These are phyloP conservation scores for Lethenteron camtschaticum DNA, from an alignment of 2,113 vertebrate species.

Conservation along the genomic window DNA sequence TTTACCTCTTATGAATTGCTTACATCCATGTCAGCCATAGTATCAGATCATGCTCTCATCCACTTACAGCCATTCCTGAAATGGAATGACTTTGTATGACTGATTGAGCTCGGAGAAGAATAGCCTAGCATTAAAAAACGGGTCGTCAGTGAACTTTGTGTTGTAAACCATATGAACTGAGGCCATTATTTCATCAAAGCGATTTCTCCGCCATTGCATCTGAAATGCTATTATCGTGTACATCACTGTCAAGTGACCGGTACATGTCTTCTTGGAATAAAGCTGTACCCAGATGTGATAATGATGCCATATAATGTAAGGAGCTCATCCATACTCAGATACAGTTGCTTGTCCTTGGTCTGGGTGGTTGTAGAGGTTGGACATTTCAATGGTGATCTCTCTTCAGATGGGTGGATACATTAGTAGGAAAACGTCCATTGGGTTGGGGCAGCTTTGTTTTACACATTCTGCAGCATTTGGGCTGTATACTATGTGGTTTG, in stretches of 20 bases:
- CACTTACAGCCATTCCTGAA: slow-evolving; percentile 2
- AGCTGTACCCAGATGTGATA: slow-evolving; percentile 6
- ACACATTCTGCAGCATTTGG: background rate
- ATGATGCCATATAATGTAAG: background rate
- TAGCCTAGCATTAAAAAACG: slow-evolving; percentile 4
- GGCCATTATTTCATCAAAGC: background rate
- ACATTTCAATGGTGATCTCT: background rate
- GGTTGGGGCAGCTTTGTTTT: background rate
- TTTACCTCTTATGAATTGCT: slow-evolving; percentile 6
- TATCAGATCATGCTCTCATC: slow-evolving; percentile 6
- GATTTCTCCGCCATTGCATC: slow-evolving; percentile 4
- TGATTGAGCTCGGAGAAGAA: background rate
- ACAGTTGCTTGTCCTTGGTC: background rate
- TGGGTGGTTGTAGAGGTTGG: too few relatives aligned
- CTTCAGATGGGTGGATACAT: background rate
- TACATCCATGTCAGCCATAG: background rate
- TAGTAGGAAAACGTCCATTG: background rate
- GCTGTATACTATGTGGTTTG: background rate
- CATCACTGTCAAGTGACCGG: slow-evolving; percentile 5
- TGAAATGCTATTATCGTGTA: slow-evolving; percentile 2
- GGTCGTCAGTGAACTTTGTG: slow-evolving; percentile 3
- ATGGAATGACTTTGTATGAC: background rate
- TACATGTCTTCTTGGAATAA: slow-evolving; percentile 3
- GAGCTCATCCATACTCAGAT: background rate
- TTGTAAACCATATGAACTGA: slow-evolving; percentile 2